These are phyloP conservation scores for Listronotus bonariensis DNA, from an alignment of 1,140 invertebrate species.

Conservation along the genomic window DNA sequence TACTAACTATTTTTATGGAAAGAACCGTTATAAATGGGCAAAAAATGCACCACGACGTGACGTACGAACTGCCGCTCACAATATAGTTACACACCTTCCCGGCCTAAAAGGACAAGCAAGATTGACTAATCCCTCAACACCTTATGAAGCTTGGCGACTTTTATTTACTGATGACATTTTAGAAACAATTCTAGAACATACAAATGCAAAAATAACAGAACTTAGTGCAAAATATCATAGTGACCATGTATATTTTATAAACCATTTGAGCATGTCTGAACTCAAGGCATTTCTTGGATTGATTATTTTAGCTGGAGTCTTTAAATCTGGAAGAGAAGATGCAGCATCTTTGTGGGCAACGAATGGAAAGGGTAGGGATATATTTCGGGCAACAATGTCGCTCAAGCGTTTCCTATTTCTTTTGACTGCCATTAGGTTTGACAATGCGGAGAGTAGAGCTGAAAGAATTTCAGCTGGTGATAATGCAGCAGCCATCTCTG, in stretches of 20 bases:
- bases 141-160: slow-evolving; percentile 9
- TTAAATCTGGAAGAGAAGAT: slow-evolving; percentile 23
- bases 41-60: slow-evolving; percentile 16
- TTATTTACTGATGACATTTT: slow-evolving; percentile 23
- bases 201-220: slow-evolving; percentile 19
- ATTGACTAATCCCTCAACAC: neutral
- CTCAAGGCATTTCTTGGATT: slow-evolving; percentile 20
- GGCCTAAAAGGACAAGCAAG: slow-evolving; percentile 20
- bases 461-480: slow-evolving; percentile 18
- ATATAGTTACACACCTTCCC: slow-evolving; percentile 21
- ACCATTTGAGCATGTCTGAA: slow-evolving; percentile 15
- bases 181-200: slow-evolving; percentile 18
- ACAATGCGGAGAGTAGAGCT: slow-evolving; percentile 20
- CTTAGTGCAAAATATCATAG: slow-evolving; percentile 10
- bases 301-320: slow-evolving; percentile 16
- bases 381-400: slow-evolving; percentile 32
- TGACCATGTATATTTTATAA: slow-evolving; percentile 1
- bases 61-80: slow-evolving; percentile 4
- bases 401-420: slow-evolving; percentile 24
- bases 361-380: slow-evolving; percentile 22
- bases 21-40: slow-evolving; percentile 10
- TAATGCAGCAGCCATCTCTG: slow-evolving; percentile 23
- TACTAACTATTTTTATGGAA: slow-evolving; percentile 13
- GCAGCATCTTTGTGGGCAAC: slow-evolving; percentile 17
- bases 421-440: slow-evolving; percentile 23